phyloP scores from a whole-genome alignment of 1,140 invertebrate genomes.

The Solenopsis invicta region DNA sequence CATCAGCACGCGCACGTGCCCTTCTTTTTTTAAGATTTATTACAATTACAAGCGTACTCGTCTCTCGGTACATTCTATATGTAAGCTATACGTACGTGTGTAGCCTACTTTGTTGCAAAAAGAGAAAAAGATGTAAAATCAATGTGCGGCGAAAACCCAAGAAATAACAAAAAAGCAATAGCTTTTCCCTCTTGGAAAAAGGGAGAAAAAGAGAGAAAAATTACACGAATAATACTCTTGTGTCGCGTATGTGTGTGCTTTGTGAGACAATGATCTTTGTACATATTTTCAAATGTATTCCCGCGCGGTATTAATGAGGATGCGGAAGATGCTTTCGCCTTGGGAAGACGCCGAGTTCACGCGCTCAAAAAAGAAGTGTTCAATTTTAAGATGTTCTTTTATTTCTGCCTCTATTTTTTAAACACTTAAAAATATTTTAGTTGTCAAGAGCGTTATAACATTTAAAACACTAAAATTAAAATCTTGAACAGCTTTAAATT shows the following conservation, averaged over 20 bases:
- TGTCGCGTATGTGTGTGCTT: constrained; percentile 4
- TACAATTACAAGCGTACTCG: constrained; percentile 10
- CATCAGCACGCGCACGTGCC: constrained; percentile 5
- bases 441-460: too few relatives aligned
- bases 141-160: constrained; percentile 6
- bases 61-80: constrained; percentile 6
- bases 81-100: not conserved
- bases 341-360: constrained; percentile 56
- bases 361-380: too few relatives aligned
- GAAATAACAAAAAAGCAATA: constrained; percentile 7
- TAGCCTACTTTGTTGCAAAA: constrained; percentile 5
- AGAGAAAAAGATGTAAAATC: not conserved
- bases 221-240: not conserved
- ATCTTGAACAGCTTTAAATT: too few relatives aligned
- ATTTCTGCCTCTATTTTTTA: too few relatives aligned
- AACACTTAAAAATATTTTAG: too few relatives aligned
- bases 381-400: too few relatives aligned
- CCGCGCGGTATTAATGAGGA: constrained; percentile 31
- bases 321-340: constrained; percentile 16
- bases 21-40: constrained; percentile 12
- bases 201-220: constrained; percentile 1
- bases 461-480: too few relatives aligned
- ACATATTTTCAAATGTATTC: constrained; percentile 73
- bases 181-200: not conserved
- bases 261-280: constrained; percentile 73